Evolutionary conservation across 2,888 invertebrate genomes (phyloP), one percentile per base, ranked within the genome.

Genomic region (Lagria hirta): DNA sequence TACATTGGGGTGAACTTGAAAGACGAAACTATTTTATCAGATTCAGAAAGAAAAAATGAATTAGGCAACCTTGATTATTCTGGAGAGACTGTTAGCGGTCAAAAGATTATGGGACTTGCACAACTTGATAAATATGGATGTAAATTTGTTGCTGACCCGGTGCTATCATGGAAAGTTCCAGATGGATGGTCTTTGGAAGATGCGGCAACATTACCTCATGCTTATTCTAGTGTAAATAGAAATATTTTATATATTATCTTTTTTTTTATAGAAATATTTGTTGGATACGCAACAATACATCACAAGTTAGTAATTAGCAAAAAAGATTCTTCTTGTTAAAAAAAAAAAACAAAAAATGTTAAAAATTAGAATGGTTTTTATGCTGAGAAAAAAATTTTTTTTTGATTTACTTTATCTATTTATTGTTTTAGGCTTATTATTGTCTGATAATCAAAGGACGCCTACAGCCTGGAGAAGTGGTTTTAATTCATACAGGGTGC

Each of bases 121-220:
- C 52, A 57, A 34, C 50, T 68, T 13, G 65, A 71, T 42, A 52
- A 54, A 32, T 64, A 68, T 23, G 61, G 54, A 13, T 63, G 55
- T 18, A 62, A 63, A 50, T 40, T 72, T 14, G 50, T 62, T 0
- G 54, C 64, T 3, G 72, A 72, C 59, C 65, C 69, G 3, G 60
- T 72, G 16, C 71, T 81, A 13, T 60, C 70, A 12, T 90, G 88
- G 88, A 69, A 77, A 21, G 73, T 89, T 4, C 89, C 90, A 2
- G 78, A 83, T 2, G 69, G 75, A 3, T 89, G 88, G 87, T 76
- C 75, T 11, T 71, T 88, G 24, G 80, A 83, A 55, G 85, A 89
- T 54, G 89, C 86, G 0, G 84, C 86, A 2, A 83, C 86, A 0
- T 77, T 89, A 0, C 90, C 90, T 0, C 84, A 88, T n/a, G 87